These are phyloP conservation scores for Ochropleura plecta DNA, from an alignment of 2,888 invertebrate genomes.

Conservation along the genomic window DNA sequence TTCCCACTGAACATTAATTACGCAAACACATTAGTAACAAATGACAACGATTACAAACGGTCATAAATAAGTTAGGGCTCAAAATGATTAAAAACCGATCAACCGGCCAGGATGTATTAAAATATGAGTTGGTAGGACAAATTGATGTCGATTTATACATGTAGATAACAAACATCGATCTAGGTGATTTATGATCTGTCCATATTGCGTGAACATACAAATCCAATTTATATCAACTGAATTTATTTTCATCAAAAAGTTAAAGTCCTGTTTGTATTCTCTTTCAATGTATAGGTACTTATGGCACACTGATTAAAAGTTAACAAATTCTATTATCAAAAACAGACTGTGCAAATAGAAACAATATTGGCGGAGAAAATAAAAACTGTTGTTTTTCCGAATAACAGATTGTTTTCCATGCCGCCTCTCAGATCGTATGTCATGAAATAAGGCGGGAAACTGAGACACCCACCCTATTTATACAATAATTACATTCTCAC, in stretches of 20 bases:
- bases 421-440: conserved; percentile 32
- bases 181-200: conserved; percentile 25
- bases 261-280: conserved; percentile 24
- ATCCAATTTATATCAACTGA: conserved; percentile 35
- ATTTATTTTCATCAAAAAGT: conserved; percentile 38
- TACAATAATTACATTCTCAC: conserved; percentile 53
- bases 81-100: conserved; percentile 61
- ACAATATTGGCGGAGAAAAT: conserved; percentile 23
- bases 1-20: conserved; percentile 40
- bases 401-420: conserved; percentile 38
- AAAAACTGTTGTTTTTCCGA: conserved; percentile 22
- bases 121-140: conserved; percentile 44
- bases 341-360: neutral
- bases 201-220: conserved; percentile 41
- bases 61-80: conserved; percentile 30
- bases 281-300: conserved; percentile 32
- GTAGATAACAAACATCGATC: conserved; percentile 33
- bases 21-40: conserved; percentile 34
- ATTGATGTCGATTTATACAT: conserved; percentile 23
- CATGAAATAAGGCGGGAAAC: conserved; percentile 67
- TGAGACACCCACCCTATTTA: conserved; percentile 46
- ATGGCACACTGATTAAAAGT: conserved; percentile 26
- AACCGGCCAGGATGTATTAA: conserved; percentile 24
- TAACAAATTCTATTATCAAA: conserved; percentile 23
- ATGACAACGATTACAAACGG: conserved; percentile 44